A percentile compares a stretch with the other conserved stretches of the same genome.
These are phyloP conservation scores for Harpalus rubripes DNA, from an alignment of 2,888 invertebrate genomes.

Conservation along the genomic window DNA sequence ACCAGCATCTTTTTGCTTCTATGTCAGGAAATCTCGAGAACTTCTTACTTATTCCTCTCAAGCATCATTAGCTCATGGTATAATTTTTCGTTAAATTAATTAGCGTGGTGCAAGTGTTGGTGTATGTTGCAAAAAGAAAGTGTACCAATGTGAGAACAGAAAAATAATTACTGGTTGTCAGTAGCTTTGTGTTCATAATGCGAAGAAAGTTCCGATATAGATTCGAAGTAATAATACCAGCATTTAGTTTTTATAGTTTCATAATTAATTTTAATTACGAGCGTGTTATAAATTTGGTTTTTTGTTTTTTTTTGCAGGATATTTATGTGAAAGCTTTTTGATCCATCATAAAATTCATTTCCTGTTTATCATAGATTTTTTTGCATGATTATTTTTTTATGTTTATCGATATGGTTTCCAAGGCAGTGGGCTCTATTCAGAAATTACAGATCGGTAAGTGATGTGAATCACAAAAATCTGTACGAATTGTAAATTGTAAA, in stretches of 20 bases:
- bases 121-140: conserved; percentile 26
- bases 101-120: background rate
- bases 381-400: no score
- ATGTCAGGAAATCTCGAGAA: background rate
- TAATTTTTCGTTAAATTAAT: conserved; percentile 42
- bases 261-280: conserved; percentile 36
- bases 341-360: no score
- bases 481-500: no score
- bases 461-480: no score
- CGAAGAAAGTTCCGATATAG: conserved; percentile 46
- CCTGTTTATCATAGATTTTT: no score
- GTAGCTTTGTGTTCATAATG: conserved; percentile 30
- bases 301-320: conserved; percentile 22
- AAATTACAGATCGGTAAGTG: no score
- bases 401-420: no score
- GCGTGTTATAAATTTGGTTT: conserved; percentile 22
- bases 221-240: conserved; percentile 11
- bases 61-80: conserved; percentile 35
- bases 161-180: conserved; percentile 31
- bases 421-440: no score
- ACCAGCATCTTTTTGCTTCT: no score
- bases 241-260: conserved; percentile 34
- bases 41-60: conserved; percentile 5
- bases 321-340: conserved; percentile 20
- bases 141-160: conserved; percentile 32